These are phyloP conservation scores for Fringilla coelebs DNA, from an alignment of 2,797 vertebrate species.

Conservation along the genomic window DNA sequence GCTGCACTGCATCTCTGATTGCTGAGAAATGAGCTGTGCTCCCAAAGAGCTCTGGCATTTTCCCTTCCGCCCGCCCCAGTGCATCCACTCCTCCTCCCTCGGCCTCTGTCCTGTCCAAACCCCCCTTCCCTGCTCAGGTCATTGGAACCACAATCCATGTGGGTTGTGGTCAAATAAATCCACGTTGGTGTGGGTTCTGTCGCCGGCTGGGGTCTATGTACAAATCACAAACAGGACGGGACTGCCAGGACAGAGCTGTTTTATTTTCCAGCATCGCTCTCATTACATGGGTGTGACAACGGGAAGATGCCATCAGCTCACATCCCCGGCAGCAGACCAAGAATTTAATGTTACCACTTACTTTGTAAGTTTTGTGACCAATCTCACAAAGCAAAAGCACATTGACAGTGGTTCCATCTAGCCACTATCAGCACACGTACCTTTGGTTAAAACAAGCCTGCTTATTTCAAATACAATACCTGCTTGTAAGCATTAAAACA, in stretches of 20 bases:
- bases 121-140: background rate
- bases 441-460: background rate
- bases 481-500: background rate
- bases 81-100: background rate
- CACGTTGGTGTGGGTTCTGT: background rate
- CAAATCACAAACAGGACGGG: too few relatives aligned
- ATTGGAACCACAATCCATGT: fast-evolving
- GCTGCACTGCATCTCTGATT: background rate
- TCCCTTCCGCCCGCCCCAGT: background rate
- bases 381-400: background rate
- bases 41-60: background rate
- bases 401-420: background rate
- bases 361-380: background rate
- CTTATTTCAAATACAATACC: background rate
- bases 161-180: background rate
- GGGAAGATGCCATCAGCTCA: background rate
- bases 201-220: too few relatives aligned
- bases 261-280: background rate
- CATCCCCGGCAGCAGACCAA: background rate
- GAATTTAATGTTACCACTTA: background rate
- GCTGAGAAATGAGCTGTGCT: background rate
- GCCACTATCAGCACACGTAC: background rate
- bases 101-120: fast-evolving
- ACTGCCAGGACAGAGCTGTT: background rate
- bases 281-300: background rate